Evolutionary conservation across 2,888 invertebrate genomes (phyloP).

Genomic region (Plusia festucae): DNA sequence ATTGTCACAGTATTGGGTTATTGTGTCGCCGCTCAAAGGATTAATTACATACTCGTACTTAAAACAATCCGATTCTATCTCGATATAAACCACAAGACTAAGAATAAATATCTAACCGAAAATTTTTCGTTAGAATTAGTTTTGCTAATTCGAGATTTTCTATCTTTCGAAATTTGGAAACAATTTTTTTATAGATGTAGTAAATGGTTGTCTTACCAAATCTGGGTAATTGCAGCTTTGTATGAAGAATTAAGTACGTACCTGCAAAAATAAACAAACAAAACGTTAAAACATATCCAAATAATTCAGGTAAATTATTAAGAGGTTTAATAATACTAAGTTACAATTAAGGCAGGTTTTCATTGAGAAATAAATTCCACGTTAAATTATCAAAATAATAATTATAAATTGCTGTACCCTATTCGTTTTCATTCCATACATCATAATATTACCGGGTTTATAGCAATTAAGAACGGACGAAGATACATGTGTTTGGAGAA

Average conservation of each 20-base stretch:
- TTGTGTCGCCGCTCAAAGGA: slow-evolving; percentile 41
- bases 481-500: slow-evolving; percentile 76
- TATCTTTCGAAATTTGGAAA: no score
- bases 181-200: no score
- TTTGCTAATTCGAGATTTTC: no score
- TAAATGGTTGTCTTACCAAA: slow-evolving; percentile 34
- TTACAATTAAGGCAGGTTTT: slow-evolving; percentile 62
- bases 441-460: slow-evolving; percentile 79
- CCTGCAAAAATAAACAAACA: slow-evolving; percentile 70
- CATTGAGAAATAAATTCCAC: slow-evolving; percentile 59
- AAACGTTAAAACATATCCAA: slow-evolving; percentile 19
- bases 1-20: slow-evolving; percentile 18
- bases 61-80: slow-evolving; percentile 35
- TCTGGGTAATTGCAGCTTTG: background rate
- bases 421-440: slow-evolving; percentile 81
- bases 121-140: background rate
- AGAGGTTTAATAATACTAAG: slow-evolving; percentile 19
- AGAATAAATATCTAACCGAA: background rate
- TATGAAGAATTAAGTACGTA: slow-evolving; percentile 63
- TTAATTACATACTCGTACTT: slow-evolving; percentile 43
- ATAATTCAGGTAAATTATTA: background rate
- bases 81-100: slow-evolving; percentile 5
- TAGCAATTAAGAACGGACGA: slow-evolving; percentile 79
- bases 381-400: slow-evolving; percentile 72
- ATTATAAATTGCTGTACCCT: slow-evolving; percentile 72